Evolutionary conservation across 2,888 invertebrate genomes (phyloP), one percentile per base, ranked within the genome.

Genomic region (Hyppa rectilinea): DNA sequence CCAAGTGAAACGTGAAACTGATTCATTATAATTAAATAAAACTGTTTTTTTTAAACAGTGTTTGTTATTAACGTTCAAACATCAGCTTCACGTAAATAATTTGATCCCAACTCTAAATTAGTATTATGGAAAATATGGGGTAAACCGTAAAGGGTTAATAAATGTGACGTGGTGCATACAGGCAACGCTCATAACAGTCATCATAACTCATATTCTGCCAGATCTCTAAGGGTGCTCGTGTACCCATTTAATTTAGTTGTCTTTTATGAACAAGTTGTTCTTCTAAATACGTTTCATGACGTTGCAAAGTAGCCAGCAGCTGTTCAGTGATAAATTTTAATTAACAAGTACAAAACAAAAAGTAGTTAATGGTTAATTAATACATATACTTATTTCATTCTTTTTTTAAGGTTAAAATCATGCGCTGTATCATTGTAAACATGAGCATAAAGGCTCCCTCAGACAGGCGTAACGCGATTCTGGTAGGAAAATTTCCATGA

Each of bases 1-100:
- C 85, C 77, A 85, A 87, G 80, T 84, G 77, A 82, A 84, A 84
- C 78, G 83, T 75, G 84, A 81, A 81, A 85, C 85, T 84, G 78
- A 84, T 83, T 84, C 78, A 76, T 69, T 73, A 70, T 50, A 50
- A 67, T 56, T 31, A 59, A 73, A 79, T n/a, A 26, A 50, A 17
- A n/a, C 17, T 59, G 29, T 52, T 31, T 23, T 68, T 2, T n/a
- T 58, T 10, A 31, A 38, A 34, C 14, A 29, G 17, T 40, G 31
- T 55, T 71, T 20, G 12, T 38, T 58, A 60, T 53, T 43, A 45
- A 26, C 14, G n/a, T 23, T 56, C 1, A 50, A 47, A 26, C 14
- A 45, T n/a, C 23, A 29, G 17, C 40, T 31, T 23, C 7, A 29
- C 17, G 26, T 58, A 52, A 45, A 59, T n/a, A 14, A 56, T 36